Conservation (phyloP, 2,797 vertebrate species). For the Carcharodon carcharias region DNA sequence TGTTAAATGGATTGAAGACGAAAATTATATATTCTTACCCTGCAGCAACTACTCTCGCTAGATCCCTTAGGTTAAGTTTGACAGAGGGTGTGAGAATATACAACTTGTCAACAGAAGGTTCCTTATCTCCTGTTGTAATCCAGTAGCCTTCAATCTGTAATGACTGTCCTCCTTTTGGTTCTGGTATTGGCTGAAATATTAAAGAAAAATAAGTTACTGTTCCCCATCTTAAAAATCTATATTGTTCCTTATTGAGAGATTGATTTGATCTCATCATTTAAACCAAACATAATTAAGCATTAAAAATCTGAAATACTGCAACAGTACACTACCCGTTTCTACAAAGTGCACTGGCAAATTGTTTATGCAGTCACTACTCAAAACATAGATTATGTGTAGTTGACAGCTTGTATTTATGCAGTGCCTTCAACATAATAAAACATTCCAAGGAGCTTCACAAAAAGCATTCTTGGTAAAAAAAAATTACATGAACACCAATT, state of each 20-base stretch:
- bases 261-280: not conserved
- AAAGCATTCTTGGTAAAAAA: not conserved
- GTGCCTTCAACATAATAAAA: not conserved
- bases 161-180: slow-evolving; percentile 64
- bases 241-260: not conserved
- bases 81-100: slow-evolving; percentile 88
- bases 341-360: not conserved
- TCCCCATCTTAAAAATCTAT: not conserved
- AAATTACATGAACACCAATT: not conserved
- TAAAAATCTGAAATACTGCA: not conserved
- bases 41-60: slow-evolving; percentile 82
- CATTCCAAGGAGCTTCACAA: not conserved
- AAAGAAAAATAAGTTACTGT: not conserved
- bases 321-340: not conserved
- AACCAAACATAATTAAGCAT: not conserved
- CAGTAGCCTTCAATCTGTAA: slow-evolving; percentile 85
- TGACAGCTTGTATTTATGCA: no score
- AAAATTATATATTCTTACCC: slow-evolving; percentile 63
- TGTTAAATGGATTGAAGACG: not conserved
- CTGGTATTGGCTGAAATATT: slow-evolving; percentile 73
- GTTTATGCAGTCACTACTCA: not conserved
- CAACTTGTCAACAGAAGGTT: slow-evolving; percentile 71
- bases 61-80: slow-evolving; percentile 85
- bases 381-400: not conserved
- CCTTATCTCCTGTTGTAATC: slow-evolving; percentile 81